Conservation (phyloP, 2,113 vertebrate species). For the Turnix velox region DNA sequence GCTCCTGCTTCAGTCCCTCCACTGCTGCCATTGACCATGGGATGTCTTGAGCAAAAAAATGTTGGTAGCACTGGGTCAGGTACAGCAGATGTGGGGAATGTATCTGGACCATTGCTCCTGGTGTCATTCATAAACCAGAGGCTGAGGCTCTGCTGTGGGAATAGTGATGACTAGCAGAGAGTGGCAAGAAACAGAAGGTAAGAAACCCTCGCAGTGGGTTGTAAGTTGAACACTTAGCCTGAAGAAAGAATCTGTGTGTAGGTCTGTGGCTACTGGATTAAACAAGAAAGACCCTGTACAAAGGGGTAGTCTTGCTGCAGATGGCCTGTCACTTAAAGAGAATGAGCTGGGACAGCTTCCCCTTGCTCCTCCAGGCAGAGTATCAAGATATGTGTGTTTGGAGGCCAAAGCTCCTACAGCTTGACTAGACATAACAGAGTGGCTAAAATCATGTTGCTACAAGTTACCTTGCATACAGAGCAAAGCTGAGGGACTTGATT, state of each 20-base stretch:
- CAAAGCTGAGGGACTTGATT: background rate
- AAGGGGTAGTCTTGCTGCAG: background rate
- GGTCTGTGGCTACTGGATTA: background rate
- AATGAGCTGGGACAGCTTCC: background rate
- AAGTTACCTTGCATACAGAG: background rate
- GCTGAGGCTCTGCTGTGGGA: background rate
- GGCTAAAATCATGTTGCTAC: background rate
- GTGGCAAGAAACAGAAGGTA: background rate
- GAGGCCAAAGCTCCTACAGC: background rate
- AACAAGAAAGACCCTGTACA: background rate
- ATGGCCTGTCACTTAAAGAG: accelerated
- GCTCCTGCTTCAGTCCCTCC: background rate
- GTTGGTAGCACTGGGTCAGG: background rate
- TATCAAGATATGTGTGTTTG: background rate
- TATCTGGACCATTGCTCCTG: background rate
- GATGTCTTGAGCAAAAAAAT: background rate
- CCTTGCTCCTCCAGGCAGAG: background rate
- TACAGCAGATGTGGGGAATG: background rate
- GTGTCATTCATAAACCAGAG: background rate
- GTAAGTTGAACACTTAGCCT: background rate
- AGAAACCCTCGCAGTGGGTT: background rate
- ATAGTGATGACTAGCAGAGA: background rate
- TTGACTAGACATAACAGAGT: background rate
- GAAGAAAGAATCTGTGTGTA: background rate
- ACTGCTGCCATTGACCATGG: background rate